Conservation (phyloP, 2,797 vertebrate species). For the Triplophysa yarkandensis region DNA sequence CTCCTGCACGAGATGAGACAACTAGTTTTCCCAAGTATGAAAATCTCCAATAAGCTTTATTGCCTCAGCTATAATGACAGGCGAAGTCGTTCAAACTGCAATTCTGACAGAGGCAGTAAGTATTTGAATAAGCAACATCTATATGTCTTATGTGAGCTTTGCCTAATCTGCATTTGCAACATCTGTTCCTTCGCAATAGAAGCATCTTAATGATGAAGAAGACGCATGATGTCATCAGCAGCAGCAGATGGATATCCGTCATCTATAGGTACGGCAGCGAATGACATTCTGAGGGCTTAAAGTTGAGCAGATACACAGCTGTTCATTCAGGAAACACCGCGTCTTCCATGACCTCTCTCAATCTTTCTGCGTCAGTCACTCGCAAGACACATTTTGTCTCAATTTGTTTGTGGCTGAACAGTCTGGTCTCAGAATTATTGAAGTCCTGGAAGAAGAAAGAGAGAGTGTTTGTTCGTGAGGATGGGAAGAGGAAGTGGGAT, state of each 20-base stretch:
- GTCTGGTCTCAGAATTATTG: conserved; percentile 44
- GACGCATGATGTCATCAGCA: conserved; percentile 54
- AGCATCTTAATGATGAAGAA: conserved; percentile 56
- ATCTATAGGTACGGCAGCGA: conserved; percentile 58
- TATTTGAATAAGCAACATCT: conserved; percentile 47
- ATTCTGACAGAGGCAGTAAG: conserved; percentile 37
- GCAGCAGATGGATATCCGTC: conserved; percentile 57
- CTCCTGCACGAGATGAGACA: conserved; percentile 8
- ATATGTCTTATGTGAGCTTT: conserved; percentile 38
- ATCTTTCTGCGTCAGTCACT: conserved; percentile 12
- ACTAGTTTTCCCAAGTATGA: not conserved
- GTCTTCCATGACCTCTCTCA: conserved; percentile 18
- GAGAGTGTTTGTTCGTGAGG: conserved; percentile 4
- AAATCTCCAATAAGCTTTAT: conserved; percentile 21
- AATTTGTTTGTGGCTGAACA: conserved; percentile 28
- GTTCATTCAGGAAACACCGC: conserved; percentile 48
- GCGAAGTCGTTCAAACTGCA: conserved; percentile 47
- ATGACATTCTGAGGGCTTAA: conserved; percentile 56
- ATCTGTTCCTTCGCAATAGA: conserved; percentile 51
- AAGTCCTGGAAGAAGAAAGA: conserved; percentile 24
- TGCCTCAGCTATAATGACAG: conserved; percentile 22
- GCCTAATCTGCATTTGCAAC: conserved; percentile 56
- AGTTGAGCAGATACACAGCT: conserved; percentile 53
- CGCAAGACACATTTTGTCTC: conserved; percentile 31
- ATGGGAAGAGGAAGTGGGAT: conserved; percentile 36